These are phyloP conservation scores for Rhynchonycteris naso DNA, from an alignment of 2,797 vertebrate species.

Conservation along the genomic window DNA sequence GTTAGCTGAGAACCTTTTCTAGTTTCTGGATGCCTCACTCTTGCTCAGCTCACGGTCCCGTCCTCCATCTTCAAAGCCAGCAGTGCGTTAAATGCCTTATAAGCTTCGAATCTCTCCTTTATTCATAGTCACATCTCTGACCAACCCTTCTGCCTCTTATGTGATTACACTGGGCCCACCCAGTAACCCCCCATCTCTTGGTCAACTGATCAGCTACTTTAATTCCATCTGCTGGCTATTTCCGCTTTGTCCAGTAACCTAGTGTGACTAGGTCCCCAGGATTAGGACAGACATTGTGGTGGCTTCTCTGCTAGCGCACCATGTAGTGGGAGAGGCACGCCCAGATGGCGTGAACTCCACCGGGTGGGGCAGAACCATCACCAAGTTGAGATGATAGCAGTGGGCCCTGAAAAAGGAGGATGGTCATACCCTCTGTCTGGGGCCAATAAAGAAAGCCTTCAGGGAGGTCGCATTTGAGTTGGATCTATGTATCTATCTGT, in stretches of 20 bases:
- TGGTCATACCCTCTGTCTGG: neutral
- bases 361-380: neutral
- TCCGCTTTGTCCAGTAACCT: neutral
- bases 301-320: neutral
- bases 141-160: neutral
- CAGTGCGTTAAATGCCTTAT: neutral
- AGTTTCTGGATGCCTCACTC: neutral
- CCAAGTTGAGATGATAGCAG: neutral
- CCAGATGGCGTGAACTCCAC: neutral
- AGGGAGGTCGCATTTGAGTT: neutral
- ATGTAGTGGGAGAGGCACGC: neutral
- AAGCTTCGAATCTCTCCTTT: neutral
- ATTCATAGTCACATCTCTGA: neutral
- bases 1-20: neutral
- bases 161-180: neutral
- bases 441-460: neutral
- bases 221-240: neutral
- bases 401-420: neutral
- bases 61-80: neutral
- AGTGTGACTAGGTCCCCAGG: neutral
- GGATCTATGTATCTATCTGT: neutral
- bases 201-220: neutral
- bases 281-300: neutral
- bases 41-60: neutral
- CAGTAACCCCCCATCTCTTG: neutral